phyloP scores from a whole-genome alignment of 2,888 invertebrate species.

The Lottia gigantea region DNA sequence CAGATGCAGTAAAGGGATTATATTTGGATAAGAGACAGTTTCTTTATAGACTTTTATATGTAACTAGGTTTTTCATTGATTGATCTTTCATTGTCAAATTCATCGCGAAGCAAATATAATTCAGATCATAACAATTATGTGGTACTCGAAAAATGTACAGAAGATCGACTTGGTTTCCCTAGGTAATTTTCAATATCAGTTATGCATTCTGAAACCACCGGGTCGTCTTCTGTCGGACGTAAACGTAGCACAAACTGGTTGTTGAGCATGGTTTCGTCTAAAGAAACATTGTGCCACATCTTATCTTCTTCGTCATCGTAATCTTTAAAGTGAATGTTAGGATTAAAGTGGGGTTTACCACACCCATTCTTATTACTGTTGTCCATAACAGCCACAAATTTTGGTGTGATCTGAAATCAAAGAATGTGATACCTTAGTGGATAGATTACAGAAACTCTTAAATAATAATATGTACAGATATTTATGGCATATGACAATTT shows the following conservation, averaged over 20 bases:
- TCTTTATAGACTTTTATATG: too few relatives aligned
- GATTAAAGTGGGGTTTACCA: not conserved
- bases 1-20: too few relatives aligned
- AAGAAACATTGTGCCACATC: not conserved
- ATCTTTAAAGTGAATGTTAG: not conserved
- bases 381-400: not conserved
- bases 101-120: too few relatives aligned
- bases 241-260: not conserved
- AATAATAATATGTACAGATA: too few relatives aligned
- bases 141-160: not conserved
- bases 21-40: too few relatives aligned
- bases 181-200: not conserved
- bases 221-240: not conserved
- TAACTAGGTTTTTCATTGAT: too few relatives aligned
- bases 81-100: too few relatives aligned
- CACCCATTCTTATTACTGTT: not conserved
- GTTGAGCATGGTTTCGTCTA: not conserved
- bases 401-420: not conserved
- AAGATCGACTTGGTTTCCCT: not conserved
- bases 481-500: too few relatives aligned
- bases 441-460: too few relatives aligned
- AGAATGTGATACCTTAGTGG: too few relatives aligned
- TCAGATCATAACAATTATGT: not conserved
- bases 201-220: not conserved
- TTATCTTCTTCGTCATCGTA: not conserved